phyloP scores from a whole-genome alignment of 2,797 vertebrate species.

The Microctenopoma stevenorrisi region DNA sequence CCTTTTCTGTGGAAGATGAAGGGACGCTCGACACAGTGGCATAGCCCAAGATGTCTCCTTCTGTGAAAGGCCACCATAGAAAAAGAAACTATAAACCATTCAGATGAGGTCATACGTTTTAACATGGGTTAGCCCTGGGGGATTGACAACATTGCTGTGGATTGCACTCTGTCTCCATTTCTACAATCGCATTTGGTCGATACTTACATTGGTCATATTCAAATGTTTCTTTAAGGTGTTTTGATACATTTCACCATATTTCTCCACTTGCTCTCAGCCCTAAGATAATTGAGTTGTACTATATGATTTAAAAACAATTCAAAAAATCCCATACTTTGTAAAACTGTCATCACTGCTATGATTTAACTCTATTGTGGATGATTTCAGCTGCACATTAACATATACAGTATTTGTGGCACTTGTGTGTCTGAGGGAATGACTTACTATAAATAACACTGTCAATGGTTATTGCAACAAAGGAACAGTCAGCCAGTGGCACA shows the following conservation, averaged over 20 bases:
- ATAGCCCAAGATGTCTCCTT: conserved; percentile 65
- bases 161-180: conserved; percentile 48
- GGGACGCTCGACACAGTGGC: conserved; percentile 64
- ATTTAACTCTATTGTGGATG: neutral
- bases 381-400: conserved; percentile 1
- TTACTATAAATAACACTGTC: neutral
- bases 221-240: neutral
- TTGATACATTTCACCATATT: neutral
- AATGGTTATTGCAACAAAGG: neutral
- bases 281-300: neutral
- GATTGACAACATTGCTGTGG: conserved; percentile 54
- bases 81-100: conserved; percentile 72
- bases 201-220: conserved; percentile 3
- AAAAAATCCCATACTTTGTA: neutral
- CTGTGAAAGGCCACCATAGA: conserved; percentile 61
- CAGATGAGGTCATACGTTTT: conserved; percentile 67
- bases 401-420: neutral
- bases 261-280: neutral
- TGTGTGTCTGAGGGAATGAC: neutral
- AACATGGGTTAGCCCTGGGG: conserved; percentile 51
- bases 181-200: conserved; percentile 25
- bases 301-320: neutral
- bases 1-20: conserved; percentile 67
- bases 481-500: neutral
- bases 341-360: neutral